Conservation (phyloP, 2,113 vertebrate species). For the Martes martes region DNA sequence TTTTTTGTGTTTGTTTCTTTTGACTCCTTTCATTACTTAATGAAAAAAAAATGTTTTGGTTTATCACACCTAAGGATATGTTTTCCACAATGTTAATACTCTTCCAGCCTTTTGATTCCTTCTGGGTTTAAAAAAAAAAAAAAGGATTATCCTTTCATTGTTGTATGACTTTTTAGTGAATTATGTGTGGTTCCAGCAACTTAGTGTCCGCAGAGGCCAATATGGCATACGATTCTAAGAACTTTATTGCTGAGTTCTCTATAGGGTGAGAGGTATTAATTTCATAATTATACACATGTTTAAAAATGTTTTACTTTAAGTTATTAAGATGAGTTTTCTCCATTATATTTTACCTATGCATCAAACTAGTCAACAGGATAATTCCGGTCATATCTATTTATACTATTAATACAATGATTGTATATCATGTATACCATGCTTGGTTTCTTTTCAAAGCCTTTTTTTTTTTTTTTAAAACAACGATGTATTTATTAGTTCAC, state of each 20-base stretch:
- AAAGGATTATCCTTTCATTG: not conserved
- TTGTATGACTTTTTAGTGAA: not conserved
- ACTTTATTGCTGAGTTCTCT: not conserved
- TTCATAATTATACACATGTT: not conserved
- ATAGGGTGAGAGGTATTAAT: not conserved
- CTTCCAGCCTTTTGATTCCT: not conserved
- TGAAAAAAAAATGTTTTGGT: not conserved
- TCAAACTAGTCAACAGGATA: not conserved
- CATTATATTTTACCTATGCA: not conserved
- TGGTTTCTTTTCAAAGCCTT: conserved; percentile 7
- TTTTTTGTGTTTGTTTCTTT: not conserved
- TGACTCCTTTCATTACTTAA: not conserved
- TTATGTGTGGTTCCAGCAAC: not conserved
- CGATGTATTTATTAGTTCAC: not conserved
- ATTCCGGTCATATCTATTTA: not conserved
- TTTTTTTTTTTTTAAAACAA: not conserved
- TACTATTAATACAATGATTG: too few relatives aligned
- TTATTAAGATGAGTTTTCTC: not conserved
- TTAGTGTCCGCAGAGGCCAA: not conserved
- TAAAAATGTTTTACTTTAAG: not conserved
- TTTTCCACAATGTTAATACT: not conserved
- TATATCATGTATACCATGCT: not conserved
- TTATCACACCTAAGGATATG: not conserved
- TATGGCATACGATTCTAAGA: not conserved
- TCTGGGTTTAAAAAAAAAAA: not conserved